Percentiles rank a stretch among this genome's conserved stretches.
Conservation (phyloP, 2,888 invertebrate genomes). For the Drosophila greeni region DNA sequence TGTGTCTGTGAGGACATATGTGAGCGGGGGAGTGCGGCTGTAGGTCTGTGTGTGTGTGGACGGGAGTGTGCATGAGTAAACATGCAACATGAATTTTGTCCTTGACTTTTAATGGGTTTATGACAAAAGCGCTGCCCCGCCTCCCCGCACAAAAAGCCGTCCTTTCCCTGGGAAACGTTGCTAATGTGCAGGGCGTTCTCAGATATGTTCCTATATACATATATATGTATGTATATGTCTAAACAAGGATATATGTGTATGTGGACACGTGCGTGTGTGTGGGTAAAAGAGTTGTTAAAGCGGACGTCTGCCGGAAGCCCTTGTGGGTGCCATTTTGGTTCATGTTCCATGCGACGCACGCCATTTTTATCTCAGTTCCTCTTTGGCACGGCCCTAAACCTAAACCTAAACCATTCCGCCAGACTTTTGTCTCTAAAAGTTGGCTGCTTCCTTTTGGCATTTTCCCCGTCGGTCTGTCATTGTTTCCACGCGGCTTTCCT, state of each 20-base stretch:
- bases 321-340: constrained; percentile 71
- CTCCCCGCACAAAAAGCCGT: constrained; percentile 9
- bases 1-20: constrained; percentile 12
- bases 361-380: constrained; percentile 54
- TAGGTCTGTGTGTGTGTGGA: constrained; percentile 24
- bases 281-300: constrained; percentile 67
- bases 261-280: constrained; percentile 23
- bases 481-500: constrained; percentile 29
- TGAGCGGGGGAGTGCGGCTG: constrained; percentile 1
- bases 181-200: constrained; percentile 58
- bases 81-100: constrained; percentile 74
- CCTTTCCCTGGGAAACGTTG: constrained; percentile 22
- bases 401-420: constrained; percentile 26
- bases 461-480: constrained; percentile 25
- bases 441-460: constrained; percentile 20
- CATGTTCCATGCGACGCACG: constrained; percentile 63
- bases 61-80: constrained; percentile 55
- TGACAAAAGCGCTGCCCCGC: constrained; percentile 66
- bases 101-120: constrained; percentile 75
- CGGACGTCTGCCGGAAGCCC: constrained; percentile 69
- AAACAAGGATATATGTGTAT: constrained; percentile 5
- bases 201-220: constrained; percentile 35
- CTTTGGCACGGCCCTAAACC: constrained; percentile 35
- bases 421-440: constrained; percentile 46
- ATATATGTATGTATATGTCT: constrained; percentile 1